Evolutionary conservation across 2,797 vertebrate genomes (phyloP), one percentile per base, ranked within the genome.

Genomic region (Anguilla marmorata): DNA sequence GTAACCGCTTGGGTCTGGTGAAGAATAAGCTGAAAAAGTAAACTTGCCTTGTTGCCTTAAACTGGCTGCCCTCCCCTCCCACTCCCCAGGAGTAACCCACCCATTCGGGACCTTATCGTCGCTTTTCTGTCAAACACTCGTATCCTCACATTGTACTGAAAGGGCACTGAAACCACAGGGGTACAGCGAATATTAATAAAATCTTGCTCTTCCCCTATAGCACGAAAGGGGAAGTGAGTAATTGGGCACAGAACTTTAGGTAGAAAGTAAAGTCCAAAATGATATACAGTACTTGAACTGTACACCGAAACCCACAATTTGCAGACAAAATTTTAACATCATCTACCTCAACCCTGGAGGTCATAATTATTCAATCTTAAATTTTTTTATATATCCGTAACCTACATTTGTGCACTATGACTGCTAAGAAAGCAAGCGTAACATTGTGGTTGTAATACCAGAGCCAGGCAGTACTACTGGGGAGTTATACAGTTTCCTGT

Each of bases 231-330:
- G 14, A 2, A 79, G 33, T 79, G 1, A 41, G 33, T 74, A 11
- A 37, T 33, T 0, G 12, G 16, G 33, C 37, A 37, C 27, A 33
- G 9, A 14, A 9, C 2, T 7, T 33, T 19, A 79, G 16, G 33
- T 16, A 37, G 30, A 79, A 79, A 37, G 19, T 7, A 79, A 4
- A 90, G 88, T 33, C 86, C 91, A 90, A 93, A 92, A 92, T 88
- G 2, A 66, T 24, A n/a, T n/a, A 66, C 24, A 66, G 63, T 66
- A 66, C 24, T 27, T 66, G 63, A n/a, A 66, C 14, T 1, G 24
- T 9, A n/a, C 63, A 1, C 4, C 54, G 54, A 12, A 16, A 56
- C 54, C 54, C 12, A 16, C 54, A 56, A 56, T 56, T 14, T 2
- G 54, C 54, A 56, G 2, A 14, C 54, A 14, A 14, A 56, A 2